Base-by-base conservation (phyloP, 2,113 vertebrate species). In the Pterocles gutturalis region DNA sequence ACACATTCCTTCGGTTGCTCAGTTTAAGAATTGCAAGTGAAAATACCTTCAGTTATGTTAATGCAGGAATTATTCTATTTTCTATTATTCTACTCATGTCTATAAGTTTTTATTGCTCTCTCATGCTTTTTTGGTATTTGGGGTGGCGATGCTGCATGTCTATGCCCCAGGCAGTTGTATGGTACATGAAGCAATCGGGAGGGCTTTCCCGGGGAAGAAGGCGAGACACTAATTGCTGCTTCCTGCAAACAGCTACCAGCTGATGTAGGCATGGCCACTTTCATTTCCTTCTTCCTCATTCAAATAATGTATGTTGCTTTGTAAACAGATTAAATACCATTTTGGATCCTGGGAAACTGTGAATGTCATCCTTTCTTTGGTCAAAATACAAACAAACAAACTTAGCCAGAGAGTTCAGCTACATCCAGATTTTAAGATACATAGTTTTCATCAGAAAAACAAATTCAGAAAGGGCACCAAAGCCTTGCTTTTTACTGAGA, bases 91-190 rank as follows among this genome's bases (percentile, higher is more conserved):
- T 73, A 12, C 17, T 25, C 15, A 10, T 1, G 3, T 7, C 10
- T 8, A 12, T 5, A 7, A n/a, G 24, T 43, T 89, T 65, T 17
- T 20, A 22, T 38, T 43, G 38, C 64, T 67, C 4, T 36, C 38
- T 64, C 34, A 7, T 66, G 46, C 11, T 66, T 43, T 77, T 78
- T 38, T 58, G 67, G 2, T 55, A 2, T 38, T 67, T 43, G 11
- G 38, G 11, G 66, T 57, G 58, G 55, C 70, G 36, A 5, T 0
- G 16, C 22, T 60, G 38, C 28, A 17, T 7, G 79, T 17, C 65
- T 45, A 7, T 3, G 31, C 36, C 11, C 3, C 14, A 14, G 0
- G 0, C 33, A 33, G 73, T 20, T 62, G 28, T 0, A 0, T 28
- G 82, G n/a, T 3, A 51, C 2, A 0, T 58, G 54, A 78, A 66